Evolutionary conservation across 1,140 invertebrate species (phyloP), one percentile per base, ranked within the genome.

Genomic region (Spodoptera litura): DNA sequence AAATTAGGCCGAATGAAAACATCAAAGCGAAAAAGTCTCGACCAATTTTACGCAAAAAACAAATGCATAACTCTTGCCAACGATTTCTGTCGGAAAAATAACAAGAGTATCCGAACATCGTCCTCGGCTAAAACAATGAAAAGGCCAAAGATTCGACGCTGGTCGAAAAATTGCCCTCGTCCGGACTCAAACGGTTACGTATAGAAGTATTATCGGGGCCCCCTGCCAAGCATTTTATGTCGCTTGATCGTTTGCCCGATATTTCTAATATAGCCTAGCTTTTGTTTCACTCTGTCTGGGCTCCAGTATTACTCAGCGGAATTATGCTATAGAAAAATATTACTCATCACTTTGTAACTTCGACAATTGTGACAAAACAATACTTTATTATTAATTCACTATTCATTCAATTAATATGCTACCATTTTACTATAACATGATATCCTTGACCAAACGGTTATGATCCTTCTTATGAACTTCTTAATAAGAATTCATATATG

Each of bases 51-150:
- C 38, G 35, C 44, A 74, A 74, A 74, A 74, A 74, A 74, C 71
- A 74, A 74, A 74, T 74, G 55, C 71, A 74, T 74, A 74, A 74
- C 71, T 74, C 71, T 58, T 61, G 44, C 20, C 20, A 74, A 74
- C 71, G 35, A 74, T 74, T 44, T 61, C 44, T 61, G 71, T 59
- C 56, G 38, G 70, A 52, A 74, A 44, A 74, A 74, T 74, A 61
- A 74, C 71, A 61, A 74, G 56, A 74, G 66, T 70, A 74, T 74
- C 38, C 20, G 56, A 61, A 74, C 35, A 44, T 55, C 56, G 71
- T 55, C 15, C 71, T 61, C 38, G 35, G 53, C 70, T 72, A 58
- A 72, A 73, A 59, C 71, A 56, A 61, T 74, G 61, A 73, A 73
- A 74, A 74, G 38, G 71, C 71, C 56, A 51, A 61, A 74, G 55